Evolutionary conservation across 1,140 invertebrate genomes (phyloP).

Genomic region (Manduca sexta): DNA sequence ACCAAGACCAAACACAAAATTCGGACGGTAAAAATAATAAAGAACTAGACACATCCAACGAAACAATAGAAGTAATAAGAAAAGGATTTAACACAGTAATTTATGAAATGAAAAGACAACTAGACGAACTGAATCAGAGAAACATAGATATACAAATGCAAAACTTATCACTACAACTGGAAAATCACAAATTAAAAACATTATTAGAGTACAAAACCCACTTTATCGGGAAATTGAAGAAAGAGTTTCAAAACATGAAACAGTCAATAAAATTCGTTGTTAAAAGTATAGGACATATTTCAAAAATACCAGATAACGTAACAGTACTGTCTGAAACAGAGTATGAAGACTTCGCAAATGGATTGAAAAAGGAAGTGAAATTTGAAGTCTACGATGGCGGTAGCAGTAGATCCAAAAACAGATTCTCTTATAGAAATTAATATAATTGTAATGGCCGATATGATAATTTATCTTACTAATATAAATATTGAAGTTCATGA

Average conservation of each 20-base stretch:
- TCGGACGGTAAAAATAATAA: constrained; percentile 11
- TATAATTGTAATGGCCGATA: too few relatives aligned
- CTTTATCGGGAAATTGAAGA: constrained; percentile 26
- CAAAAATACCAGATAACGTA: constrained; percentile 9
- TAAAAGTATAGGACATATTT: constrained; percentile 12
- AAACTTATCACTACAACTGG: constrained; percentile 23
- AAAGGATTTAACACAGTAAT: constrained; percentile 20
- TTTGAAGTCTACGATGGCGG: constrained; percentile 12
- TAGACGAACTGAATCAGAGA: constrained; percentile 17
- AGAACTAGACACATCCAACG: constrained; percentile 20
- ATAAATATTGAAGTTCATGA: too few relatives aligned
- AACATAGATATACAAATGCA: constrained; percentile 22
- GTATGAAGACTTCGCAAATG: constrained; percentile 23
- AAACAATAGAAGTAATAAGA: constrained; percentile 10
- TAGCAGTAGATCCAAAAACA: constrained; percentile 9
- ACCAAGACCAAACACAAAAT: neutral
- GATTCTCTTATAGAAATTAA: too few relatives aligned
- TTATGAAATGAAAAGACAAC: constrained; percentile 26
- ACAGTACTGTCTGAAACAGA: constrained; percentile 17
- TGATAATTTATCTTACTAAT: neutral
- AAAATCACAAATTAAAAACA: constrained; percentile 33
- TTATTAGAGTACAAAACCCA: constrained; percentile 24
- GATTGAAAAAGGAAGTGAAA: constrained; percentile 19
- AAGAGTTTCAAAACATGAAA: constrained; percentile 25
- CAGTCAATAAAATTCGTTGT: constrained; percentile 23